Evolutionary conservation across 2,113 vertebrate genomes (phyloP).

Genomic region (Nothoprocta perdicaria): DNA sequence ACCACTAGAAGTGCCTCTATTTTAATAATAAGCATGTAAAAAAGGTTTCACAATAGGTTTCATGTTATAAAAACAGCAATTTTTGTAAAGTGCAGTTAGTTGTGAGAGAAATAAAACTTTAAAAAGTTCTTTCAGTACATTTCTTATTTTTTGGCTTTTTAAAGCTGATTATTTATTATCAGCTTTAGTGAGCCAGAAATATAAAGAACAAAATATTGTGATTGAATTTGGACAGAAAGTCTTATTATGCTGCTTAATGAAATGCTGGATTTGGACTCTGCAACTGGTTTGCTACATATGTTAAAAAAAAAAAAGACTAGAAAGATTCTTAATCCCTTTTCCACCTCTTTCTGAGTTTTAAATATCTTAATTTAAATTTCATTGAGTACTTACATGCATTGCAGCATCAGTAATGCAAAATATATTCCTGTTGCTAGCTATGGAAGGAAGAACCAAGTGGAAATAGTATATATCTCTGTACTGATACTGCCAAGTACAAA

Average conservation of each 20-base stretch:
- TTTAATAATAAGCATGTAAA: background rate
- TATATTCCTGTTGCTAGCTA: background rate
- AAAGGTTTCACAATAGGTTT: background rate
- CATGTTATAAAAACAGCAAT: background rate
- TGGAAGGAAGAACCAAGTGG: background rate
- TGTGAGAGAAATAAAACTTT: background rate
- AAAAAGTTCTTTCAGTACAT: background rate
- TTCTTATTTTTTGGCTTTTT: background rate
- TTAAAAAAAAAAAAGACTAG: background rate
- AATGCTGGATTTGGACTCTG: slow-evolving; percentile 8
- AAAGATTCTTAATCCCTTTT: background rate
- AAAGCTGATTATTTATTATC: background rate
- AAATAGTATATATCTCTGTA: background rate
- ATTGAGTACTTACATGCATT: background rate
- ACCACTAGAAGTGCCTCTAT: background rate
- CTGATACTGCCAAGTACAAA: background rate
- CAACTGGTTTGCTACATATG: background rate
- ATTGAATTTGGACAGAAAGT: slow-evolving; percentile 32
- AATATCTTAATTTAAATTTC: slow-evolving; percentile 9
- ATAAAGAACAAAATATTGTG: slow-evolving; percentile 41
- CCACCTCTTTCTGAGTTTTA: background rate
- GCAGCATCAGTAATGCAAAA: background rate
- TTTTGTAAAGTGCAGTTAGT: background rate
- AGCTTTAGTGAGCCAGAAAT: slow-evolving; percentile 10
- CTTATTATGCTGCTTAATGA: slow-evolving; percentile 7